Conservation (phyloP, 2,888 invertebrate species). For the Agrotis clavis region DNA sequence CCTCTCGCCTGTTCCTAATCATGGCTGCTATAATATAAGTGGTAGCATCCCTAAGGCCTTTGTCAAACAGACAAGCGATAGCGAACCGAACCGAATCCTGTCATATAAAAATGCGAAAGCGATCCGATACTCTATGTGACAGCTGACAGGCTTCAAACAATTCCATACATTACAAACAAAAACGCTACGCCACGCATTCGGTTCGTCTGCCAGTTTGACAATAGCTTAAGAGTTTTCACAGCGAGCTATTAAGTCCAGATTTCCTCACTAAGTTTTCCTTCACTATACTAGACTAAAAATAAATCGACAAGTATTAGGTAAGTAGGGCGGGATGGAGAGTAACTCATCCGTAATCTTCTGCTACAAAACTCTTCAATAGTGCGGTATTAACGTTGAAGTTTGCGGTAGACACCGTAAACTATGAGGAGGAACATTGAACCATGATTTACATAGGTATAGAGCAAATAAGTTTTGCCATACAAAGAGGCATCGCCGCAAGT, state of each 20-base stretch:
- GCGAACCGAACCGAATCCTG: too few species aligned
- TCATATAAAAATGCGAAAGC: too few species aligned
- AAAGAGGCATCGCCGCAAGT: too few species aligned
- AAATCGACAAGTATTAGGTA: constrained; percentile 38
- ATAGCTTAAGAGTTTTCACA: background rate
- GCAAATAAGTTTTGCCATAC: too few species aligned
- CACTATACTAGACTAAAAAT: constrained; percentile 15
- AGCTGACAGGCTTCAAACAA: too few species aligned
- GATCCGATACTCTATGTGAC: too few species aligned
- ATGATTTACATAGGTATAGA: constrained; percentile 10
- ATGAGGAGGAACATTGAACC: constrained; percentile 11
- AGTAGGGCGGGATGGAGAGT: constrained; percentile 26
- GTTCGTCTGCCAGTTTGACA: too few species aligned
- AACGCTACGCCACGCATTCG: too few species aligned
- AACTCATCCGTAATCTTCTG: constrained; percentile 41
- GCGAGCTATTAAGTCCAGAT: background rate
- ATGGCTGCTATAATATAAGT: background rate
- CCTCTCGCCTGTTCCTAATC: background rate
- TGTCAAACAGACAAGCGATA: too few species aligned
- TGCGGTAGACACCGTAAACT: constrained; percentile 14
- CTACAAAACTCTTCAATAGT: constrained; percentile 44
- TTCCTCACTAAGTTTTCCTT: constrained; percentile 17
- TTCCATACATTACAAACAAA: too few species aligned
- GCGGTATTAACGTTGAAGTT: constrained; percentile 37
- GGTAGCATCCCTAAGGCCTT: background rate